Percentiles rank a stretch among this genome's conserved stretches.
Evolutionary conservation across 2,113 vertebrate genomes (phyloP).

Genomic region (Pteronura brasiliensis): DNA sequence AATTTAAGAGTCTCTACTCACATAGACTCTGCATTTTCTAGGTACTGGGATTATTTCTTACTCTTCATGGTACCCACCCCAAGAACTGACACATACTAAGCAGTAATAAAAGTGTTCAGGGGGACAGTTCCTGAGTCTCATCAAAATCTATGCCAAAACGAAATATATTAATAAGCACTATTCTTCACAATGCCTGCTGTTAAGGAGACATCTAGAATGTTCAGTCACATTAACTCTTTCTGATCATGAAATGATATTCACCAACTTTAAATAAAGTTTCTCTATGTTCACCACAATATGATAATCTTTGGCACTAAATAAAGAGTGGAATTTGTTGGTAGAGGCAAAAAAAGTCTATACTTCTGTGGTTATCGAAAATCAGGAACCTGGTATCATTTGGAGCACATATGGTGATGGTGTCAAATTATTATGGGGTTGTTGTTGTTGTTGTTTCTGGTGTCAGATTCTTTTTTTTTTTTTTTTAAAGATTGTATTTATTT

Average conservation of each 20-base stretch:
- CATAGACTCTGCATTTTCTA: not conserved
- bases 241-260: not conserved
- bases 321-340: not conserved
- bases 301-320: not conserved
- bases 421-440: not conserved
- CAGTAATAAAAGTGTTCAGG: not conserved
- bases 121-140: not conserved
- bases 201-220: not conserved
- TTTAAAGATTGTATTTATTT: too few species aligned
- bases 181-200: not conserved
- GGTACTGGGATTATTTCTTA: not conserved
- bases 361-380: not conserved
- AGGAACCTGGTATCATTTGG: not conserved
- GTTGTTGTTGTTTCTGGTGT: not conserved
- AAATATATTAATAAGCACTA: not conserved
- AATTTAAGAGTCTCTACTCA: not conserved
- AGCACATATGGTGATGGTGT: not conserved
- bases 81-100: not conserved
- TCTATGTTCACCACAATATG: not conserved
- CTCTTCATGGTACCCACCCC: not conserved
- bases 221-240: not conserved
- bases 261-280: not conserved
- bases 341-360: not conserved
- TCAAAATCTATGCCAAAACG: constrained; percentile 25
- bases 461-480: not conserved